phyloP scores from a whole-genome alignment of 2,888 invertebrate genomes.

The Polymixis flavicincta region DNA sequence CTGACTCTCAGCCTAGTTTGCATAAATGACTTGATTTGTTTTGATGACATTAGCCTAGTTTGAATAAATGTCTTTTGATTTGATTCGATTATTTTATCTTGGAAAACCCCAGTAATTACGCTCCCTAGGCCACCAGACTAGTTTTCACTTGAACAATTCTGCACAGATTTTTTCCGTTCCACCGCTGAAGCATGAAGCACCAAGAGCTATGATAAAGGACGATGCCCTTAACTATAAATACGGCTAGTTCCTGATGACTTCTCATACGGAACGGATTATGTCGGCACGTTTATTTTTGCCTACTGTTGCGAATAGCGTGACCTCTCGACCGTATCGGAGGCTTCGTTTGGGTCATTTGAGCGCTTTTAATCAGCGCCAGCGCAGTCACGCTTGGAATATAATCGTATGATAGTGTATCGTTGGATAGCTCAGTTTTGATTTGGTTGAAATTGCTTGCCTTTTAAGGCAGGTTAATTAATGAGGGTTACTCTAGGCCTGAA shows the following conservation, averaged over 20 bases:
- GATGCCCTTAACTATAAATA: constrained; percentile 78
- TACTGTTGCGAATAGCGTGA: constrained; percentile 63
- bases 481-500: constrained; percentile 12
- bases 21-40: too few relatives aligned
- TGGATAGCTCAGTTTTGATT: constrained; percentile 56
- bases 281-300: constrained; percentile 59
- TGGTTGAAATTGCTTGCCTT: constrained; percentile 49
- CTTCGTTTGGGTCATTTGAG: constrained; percentile 62
- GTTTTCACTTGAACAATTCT: constrained; percentile 42
- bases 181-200: constrained; percentile 61
- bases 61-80: too few relatives aligned
- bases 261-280: constrained; percentile 74
- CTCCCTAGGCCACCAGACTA: background rate
- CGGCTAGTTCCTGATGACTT: constrained; percentile 77
- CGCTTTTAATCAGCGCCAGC: constrained; percentile 57
- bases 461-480: constrained; percentile 35
- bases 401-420: constrained; percentile 59
- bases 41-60: too few relatives aligned
- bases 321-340: constrained; percentile 52
- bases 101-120: constrained; percentile 4
- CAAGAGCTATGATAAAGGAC: constrained; percentile 72
- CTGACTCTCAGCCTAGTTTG: too few relatives aligned
- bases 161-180: constrained; percentile 67
- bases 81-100: constrained; percentile 2
- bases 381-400: constrained; percentile 56